Percentiles rank a stretch among this genome's conserved stretches.
Evolutionary conservation across 2,113 vertebrate species (phyloP).

Genomic region (Acrocephalus kingi): DNA sequence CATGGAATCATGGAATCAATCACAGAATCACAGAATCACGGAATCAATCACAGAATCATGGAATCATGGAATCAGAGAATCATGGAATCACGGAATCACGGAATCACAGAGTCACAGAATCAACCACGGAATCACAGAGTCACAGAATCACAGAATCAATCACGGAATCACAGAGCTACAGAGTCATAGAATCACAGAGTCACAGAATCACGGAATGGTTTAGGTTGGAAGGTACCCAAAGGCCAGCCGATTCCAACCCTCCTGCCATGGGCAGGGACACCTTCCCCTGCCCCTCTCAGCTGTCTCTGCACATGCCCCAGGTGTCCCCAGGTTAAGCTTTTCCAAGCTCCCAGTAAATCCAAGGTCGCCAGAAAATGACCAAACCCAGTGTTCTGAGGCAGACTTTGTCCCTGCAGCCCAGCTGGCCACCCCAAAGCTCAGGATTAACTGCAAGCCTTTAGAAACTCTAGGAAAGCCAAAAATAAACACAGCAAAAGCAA

Average conservation of each 20-base stretch:
- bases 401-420: not conserved
- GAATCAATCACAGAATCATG: not conserved
- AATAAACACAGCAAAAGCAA: not conserved
- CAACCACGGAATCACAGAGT: too few relatives aligned
- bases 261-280: not conserved
- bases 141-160: not conserved
- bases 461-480: conserved; percentile 27
- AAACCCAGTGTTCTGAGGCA: not conserved
- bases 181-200: too few relatives aligned
- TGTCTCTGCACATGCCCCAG: not conserved
- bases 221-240: not conserved
- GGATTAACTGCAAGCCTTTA: conserved; percentile 8
- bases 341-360: not conserved
- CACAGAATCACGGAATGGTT: not conserved
- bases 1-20: too few relatives aligned
- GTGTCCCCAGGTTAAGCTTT: not conserved
- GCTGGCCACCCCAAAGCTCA: not conserved
- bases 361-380: not conserved
- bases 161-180: not conserved
- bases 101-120: too few relatives aligned
- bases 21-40: not conserved
- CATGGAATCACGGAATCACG: too few relatives aligned
- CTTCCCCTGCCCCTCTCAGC: not conserved
- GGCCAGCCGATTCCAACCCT: not conserved
- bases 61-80: too few relatives aligned